Base-by-base conservation (phyloP, 2,888 invertebrate species). In the Gonocerus acuteangulatus region DNA sequence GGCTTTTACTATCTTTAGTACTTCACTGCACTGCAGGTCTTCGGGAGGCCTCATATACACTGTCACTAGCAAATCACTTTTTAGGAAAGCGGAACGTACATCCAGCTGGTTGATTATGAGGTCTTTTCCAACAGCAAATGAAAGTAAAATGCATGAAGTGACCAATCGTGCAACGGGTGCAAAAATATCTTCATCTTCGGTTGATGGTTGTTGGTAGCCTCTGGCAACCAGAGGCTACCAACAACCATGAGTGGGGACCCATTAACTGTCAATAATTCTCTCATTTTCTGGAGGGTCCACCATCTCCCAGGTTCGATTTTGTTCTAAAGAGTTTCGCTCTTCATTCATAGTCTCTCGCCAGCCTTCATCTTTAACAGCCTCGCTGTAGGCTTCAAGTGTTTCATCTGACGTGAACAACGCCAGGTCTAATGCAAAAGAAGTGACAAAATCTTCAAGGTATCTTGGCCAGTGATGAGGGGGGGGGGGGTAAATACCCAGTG, bases 241-340 rank as follows among this genome's bases (percentile, higher is more conserved):
- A 62, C 51, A 13, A 23, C 19, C 22, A 59, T 62, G 16, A 16
- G 42, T 51, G 19, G 59, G 49, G 3, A 62, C 59, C 59, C 62
- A 62, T 44, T 22, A 34, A 19, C 23, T 23, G 21, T 59, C 58
- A 11, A 62, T 58, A 7, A 62, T 19, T 11, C 27, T 34, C 16
- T 19, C 15, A 22, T 58, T 44, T 2, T 7, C 13, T 42, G 62
- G 58, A 39, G 23, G 16, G 15, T 18, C 34, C 11, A 58, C 49
- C 42, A 62, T 6, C 22, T 48, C 51, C 62, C 62, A 62, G 23
- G 62, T 62, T 4, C 32, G 21, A 49, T 62, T 62, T 7, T 49
- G 34, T 51, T 39, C 23, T 9, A 61, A 47, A 36, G 47, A 34
- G 21, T 47, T n/a, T 1, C 54, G 22, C 23, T 61, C 61, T 23